Percentiles rank a stretch among this genome's conserved stretches.
These are phyloP conservation scores for Vimba vimba DNA, from an alignment of 2,113 vertebrate species.

Conservation along the genomic window DNA sequence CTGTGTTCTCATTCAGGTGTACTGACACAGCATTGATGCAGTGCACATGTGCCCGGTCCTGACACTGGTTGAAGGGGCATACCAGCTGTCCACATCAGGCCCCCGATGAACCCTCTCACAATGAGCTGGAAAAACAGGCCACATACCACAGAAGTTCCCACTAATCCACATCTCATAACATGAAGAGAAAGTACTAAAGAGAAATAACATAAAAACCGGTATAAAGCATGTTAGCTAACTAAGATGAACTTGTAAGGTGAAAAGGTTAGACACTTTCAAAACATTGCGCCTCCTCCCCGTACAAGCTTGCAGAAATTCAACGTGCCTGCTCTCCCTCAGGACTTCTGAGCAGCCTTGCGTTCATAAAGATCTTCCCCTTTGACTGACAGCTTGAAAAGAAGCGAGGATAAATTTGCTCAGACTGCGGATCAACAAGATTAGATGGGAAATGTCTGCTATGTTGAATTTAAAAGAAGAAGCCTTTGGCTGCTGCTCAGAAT, in stretches of 20 bases:
- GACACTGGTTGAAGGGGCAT: background rate
- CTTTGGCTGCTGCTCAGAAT: background rate
- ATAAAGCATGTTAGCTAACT: background rate
- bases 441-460: constrained; percentile 42
- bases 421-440: constrained; percentile 50
- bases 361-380: constrained; percentile 37
- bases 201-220: background rate
- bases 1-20: constrained; percentile 8
- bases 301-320: background rate
- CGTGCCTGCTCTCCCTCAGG: background rate
- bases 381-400: constrained; percentile 34
- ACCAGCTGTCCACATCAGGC: constrained; percentile 34
- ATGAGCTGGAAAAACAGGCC: constrained; percentile 14
- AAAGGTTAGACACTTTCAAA: constrained; percentile 2
- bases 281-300: background rate
- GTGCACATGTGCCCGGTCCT: background rate
- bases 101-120: background rate
- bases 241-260: background rate
- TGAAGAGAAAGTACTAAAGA: background rate
- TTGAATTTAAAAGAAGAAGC: constrained; percentile 22
- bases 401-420: constrained; percentile 24
- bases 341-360: background rate
- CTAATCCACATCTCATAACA: constrained; percentile 13
- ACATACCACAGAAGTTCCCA: constrained; percentile 1
- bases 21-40: constrained; percentile 38